Evolutionary conservation across 2,113 vertebrate species (phyloP).

Genomic region (Daboia siamensis): DNA sequence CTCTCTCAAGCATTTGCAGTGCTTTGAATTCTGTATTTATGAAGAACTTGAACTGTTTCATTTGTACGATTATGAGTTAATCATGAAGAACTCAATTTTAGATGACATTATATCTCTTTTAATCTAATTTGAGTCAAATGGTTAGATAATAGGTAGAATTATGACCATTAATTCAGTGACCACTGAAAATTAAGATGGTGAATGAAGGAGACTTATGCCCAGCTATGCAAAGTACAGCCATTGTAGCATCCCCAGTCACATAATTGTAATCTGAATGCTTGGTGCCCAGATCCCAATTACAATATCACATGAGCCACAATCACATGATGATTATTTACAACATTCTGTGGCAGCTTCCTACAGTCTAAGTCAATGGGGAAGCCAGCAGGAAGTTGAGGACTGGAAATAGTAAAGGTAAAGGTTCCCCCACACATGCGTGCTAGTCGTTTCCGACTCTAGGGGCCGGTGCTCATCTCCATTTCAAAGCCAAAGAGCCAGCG

Average conservation of each 20-base stretch:
- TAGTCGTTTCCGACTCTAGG: no score
- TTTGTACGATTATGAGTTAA: not conserved
- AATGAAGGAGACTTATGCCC: not conserved
- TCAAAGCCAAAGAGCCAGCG: no score
- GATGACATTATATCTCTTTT: not conserved
- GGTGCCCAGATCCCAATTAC: not conserved
- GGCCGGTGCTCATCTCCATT: no score
- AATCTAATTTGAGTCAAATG: not conserved
- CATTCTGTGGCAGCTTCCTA: not conserved
- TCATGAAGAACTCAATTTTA: not conserved
- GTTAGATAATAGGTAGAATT: not conserved
- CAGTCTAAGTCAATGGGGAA: not conserved
- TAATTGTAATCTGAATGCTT: not conserved
- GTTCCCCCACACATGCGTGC: no score
- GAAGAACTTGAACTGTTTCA: not conserved
- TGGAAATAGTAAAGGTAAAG: not conserved
- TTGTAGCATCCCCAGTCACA: not conserved
- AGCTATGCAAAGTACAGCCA: not conserved
- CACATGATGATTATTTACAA: not conserved
- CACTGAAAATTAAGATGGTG: not conserved
- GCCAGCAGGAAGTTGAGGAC: not conserved
- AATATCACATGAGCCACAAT: not conserved
- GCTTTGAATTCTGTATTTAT: not conserved
- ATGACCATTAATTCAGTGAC: not conserved
- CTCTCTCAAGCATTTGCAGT: no score